Conservation (phyloP, 2,797 vertebrate genomes). For the Dipus sagitta region DNA sequence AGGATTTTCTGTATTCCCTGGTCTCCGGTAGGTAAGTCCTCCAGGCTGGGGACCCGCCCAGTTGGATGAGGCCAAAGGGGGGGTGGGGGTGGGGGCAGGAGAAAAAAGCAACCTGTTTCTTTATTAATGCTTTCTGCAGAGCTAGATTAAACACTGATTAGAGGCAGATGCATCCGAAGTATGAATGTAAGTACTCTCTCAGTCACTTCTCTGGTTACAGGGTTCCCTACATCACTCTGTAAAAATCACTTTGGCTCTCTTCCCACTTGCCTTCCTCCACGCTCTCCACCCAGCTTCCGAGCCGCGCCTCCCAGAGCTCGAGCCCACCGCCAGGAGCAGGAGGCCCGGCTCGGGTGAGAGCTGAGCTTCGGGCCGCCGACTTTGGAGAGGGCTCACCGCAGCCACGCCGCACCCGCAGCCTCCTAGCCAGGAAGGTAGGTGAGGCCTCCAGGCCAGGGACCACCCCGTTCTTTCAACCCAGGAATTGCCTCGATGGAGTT, state of each 20-base stretch:
- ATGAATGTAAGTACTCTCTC: conserved; percentile 77
- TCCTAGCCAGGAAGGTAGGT: conserved; percentile 31
- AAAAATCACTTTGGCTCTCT: conserved; percentile 80
- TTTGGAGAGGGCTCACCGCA: not conserved
- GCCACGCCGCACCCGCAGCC: not conserved
- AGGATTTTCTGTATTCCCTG: conserved; percentile 61
- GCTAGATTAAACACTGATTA: conserved; percentile 81
- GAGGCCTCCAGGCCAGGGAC: not conserved
- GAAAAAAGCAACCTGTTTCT: conserved; percentile 75
- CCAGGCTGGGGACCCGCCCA: not conserved
- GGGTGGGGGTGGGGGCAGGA: no score
- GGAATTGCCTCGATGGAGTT: not conserved
- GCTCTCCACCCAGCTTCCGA: conserved; percentile 79
- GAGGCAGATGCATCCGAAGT: conserved; percentile 77
- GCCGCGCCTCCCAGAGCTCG: conserved; percentile 70
- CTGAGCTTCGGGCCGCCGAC: not conserved
- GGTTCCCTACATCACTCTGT: conserved; percentile 75
- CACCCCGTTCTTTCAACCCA: not conserved
- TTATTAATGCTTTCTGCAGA: conserved; percentile 81
- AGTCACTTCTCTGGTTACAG: conserved; percentile 77
- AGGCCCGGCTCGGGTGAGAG: not conserved
- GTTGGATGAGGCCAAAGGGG: conserved; percentile 61
- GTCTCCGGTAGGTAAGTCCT: no score
- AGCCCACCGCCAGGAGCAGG: conserved; percentile 24
- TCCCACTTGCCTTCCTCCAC: conserved; percentile 59